Base-by-base conservation (phyloP, 2,797 vertebrate species). In the Amblyopsis hoosieri region DNA sequence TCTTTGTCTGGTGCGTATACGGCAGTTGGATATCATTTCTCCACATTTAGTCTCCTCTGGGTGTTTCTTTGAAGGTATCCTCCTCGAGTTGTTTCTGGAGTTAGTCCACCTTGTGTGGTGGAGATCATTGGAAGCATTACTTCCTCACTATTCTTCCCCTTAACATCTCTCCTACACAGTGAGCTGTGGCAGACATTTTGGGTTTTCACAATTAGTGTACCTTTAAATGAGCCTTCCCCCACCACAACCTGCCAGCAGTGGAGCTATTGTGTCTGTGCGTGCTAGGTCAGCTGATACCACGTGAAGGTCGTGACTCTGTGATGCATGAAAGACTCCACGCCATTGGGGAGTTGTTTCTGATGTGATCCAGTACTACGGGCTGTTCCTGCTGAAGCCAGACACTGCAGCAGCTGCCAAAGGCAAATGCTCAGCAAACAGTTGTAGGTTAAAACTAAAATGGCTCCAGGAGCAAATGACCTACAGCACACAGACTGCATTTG, bases 361-460 rank as follows among this genome's bases (percentile, higher is more conserved):
- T 74, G 83, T 82, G 82, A 73, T 72, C 67, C 76, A 67, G 76
- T 71, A 69, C 75, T 9, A 3, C 53, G 10, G 55, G 60, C 69
- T 45, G 31, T 65, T 1, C 2, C 19, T 3, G 12, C 58, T 14
- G 14, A 66, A 57, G 53, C 66, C 66, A 60, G 74, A 69, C 72
- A 2, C 64, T 57, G 0, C 71, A 4, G 57, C 85, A 72, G 84
- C 83, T 84, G 80, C 74, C 85, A 81, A 72, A 80, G 62, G 69
- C 14, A 6, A 63, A 72, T 72, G 82, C 67, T 67, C 57, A 15
- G 74, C 74, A 64, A 67, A 33, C 67, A 54, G 46, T 62, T 29
- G 53, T 31, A n/a, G 33, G 17, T 37, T 45, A 15, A 13, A 17
- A 6, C 10, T 57, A 19, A 7, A 29, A 48, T 49, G 5, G 33